Base-by-base conservation (phyloP, 2,888 invertebrate genomes). In the Ceraclea dissimilis region DNA sequence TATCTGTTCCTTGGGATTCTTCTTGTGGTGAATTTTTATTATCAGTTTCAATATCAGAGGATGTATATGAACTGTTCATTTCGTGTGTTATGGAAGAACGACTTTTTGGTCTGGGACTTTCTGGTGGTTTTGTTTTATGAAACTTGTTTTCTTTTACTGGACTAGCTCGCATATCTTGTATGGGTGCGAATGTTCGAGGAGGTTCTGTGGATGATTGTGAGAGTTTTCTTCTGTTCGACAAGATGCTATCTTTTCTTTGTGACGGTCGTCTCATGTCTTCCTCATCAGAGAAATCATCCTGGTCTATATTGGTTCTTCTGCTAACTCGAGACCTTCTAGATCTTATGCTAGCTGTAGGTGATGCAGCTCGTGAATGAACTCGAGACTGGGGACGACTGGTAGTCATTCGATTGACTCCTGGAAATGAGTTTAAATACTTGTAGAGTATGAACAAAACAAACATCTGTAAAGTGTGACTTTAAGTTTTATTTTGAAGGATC, bases 241-340 rank as follows among this genome's bases (percentile, higher is more conserved):
- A 49, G 34, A 57, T 52, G 31, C 60, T 59, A 10, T 44, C 49
- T 52, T 58, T 56, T 44, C 62, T 55, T 10, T 34, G 13, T 21
- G 55, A 44, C 64, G 67, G 19, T 69, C 66, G 48, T 16, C 55
- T 33, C 31, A 58, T 49, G 5, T 77, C 77, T 2, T 75, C 71
- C 39, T 78, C 77, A 44, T 76, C 75, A 33, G 78, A 76, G 1
- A 67, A 65, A 48, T 72, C 73, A 54, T 72, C 73, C 55, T 66
- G 72, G 49, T 72, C 70, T 54, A 72, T 69, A 39, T 73, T 67
- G 22, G 78, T 76, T 63, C 81, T 75, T 26, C 79, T 75, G 57
- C 81, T 76, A 26, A 77, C 74, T 66, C 84, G 76, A 0, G 89
- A 88, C 63, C 86, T 82, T 31, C 87, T 79, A 2, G 86, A 85